These are phyloP conservation scores for Parapristionchus giblindavisi DNA, from an alignment of 2,888 invertebrate species.

Conservation along the genomic window DNA sequence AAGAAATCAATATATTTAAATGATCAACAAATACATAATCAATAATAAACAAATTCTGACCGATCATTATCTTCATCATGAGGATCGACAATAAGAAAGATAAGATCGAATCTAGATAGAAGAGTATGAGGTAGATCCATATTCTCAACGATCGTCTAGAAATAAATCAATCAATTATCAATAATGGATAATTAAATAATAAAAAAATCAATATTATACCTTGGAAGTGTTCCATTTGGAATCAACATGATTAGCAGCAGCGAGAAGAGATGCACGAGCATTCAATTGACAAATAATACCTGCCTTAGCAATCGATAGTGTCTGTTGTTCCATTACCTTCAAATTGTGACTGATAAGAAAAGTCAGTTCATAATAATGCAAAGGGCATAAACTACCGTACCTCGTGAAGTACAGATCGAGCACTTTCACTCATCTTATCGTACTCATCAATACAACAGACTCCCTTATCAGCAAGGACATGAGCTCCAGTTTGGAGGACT, in stretches of 20 bases:
- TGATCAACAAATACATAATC: not conserved
- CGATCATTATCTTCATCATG: conserved; percentile 93
- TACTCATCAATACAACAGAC: conserved; percentile 99
- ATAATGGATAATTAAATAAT: too few species aligned
- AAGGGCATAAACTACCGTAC: too few species aligned
- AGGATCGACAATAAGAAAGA: conserved; percentile 95
- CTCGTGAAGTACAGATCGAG: conserved; percentile 94
- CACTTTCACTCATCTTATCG: conserved; percentile 98
- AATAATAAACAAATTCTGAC: not conserved
- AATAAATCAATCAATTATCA: not conserved
- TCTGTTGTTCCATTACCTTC: conserved; percentile 87
- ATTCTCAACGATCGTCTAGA: conserved; percentile 90
- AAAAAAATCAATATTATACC: too few species aligned
- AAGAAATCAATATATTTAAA: not conserved
- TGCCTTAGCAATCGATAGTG: conserved; percentile 96
- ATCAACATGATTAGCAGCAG: conserved; percentile 97
- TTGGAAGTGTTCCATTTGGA: conserved; percentile 98
- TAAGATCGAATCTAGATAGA: conserved; percentile 95
- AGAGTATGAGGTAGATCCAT: conserved; percentile 94
- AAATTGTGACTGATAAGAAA: too few species aligned
- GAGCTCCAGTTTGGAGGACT: conserved; percentile 80
- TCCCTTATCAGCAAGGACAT: conserved; percentile 96
- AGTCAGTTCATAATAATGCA: too few species aligned
- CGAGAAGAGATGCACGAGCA: conserved; percentile 94
- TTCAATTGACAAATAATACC: conserved; percentile 98